Evolutionary conservation across 2,888 invertebrate genomes (phyloP).

Genomic region (Agrotis exclamationis): DNA sequence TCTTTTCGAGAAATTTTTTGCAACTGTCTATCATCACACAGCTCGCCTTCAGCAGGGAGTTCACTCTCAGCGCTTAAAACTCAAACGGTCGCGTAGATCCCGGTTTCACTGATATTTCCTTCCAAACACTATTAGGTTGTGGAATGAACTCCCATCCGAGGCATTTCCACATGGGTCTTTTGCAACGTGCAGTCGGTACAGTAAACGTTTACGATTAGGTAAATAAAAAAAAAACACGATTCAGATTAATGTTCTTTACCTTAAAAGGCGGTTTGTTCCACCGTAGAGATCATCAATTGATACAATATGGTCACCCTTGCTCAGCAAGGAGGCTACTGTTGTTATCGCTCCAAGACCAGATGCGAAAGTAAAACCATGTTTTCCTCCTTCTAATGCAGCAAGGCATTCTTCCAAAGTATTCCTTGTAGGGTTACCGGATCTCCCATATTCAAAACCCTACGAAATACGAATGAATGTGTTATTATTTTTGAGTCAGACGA

Average conservation of each 20-base stretch:
- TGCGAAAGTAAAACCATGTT: slow-evolving; percentile 95
- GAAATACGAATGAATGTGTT: slow-evolving; percentile 50
- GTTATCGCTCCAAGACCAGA: slow-evolving; percentile 98
- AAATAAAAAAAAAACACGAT: too few species aligned
- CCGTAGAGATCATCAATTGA: slow-evolving; percentile 98
- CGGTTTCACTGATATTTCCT: too few species aligned
- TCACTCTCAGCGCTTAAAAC: too few species aligned
- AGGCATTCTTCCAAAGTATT: slow-evolving; percentile 97
- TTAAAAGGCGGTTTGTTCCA: slow-evolving; percentile 95
- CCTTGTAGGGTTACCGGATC: slow-evolving; percentile 98
- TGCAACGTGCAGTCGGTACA: too few species aligned
- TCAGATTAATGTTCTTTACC: slow-evolving; percentile 72
- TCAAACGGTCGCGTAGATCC: too few species aligned
- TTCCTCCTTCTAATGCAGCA: slow-evolving; percentile 97
- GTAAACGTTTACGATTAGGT: too few species aligned
- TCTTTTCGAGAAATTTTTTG: too few species aligned
- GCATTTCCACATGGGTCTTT: too few species aligned
- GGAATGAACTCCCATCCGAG: too few species aligned
- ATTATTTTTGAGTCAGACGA: neutral
- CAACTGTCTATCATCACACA: too few species aligned
- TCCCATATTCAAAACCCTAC: slow-evolving; percentile 97
- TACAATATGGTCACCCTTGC: slow-evolving; percentile 97
- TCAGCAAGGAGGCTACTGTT: slow-evolving; percentile 94
- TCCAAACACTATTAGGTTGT: too few species aligned
- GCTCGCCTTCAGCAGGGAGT: too few species aligned